These are phyloP conservation scores for Lucilia sericata DNA, from an alignment of 1,140 invertebrate species.

Conservation along the genomic window DNA sequence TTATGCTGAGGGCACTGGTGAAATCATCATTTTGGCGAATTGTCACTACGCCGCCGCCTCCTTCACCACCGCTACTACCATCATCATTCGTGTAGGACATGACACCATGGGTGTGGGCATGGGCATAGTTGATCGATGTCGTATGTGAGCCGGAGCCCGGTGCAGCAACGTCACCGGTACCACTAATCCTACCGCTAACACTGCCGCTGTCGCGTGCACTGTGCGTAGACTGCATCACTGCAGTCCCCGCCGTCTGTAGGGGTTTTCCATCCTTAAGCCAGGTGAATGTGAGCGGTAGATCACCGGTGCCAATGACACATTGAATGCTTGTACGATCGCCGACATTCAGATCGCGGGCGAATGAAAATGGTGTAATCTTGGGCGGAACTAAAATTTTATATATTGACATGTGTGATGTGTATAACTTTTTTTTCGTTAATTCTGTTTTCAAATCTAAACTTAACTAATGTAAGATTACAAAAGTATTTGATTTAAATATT, in stretches of 20 bases:
- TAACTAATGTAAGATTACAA: background rate
- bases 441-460: background rate
- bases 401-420: slow-evolving; percentile 13
- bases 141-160: slow-evolving; percentile 49
- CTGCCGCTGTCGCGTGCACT: slow-evolving; percentile 48
- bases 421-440: slow-evolving; percentile 4
- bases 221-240: slow-evolving; percentile 49
- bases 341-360: slow-evolving; percentile 76
- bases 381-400: slow-evolving; percentile 72
- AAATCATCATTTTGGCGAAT: slow-evolving; percentile 77
- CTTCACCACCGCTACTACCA: slow-evolving; percentile 63
- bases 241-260: slow-evolving; percentile 52
- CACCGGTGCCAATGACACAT: slow-evolving; percentile 78
- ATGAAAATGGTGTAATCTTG: slow-evolving; percentile 75
- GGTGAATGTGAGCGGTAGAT: slow-evolving; percentile 75
- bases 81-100: slow-evolving; percentile 53
- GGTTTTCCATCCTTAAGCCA: slow-evolving; percentile 79
- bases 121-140: slow-evolving; percentile 47
- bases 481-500: background rate
- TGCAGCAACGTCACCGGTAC: slow-evolving; percentile 58
- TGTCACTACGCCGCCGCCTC: slow-evolving; percentile 69
- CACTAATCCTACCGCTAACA: slow-evolving; percentile 58
- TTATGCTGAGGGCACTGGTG: slow-evolving; percentile 75
- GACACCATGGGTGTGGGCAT: slow-evolving; percentile 27
- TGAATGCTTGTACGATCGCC: slow-evolving; percentile 78